Conservation (phyloP, 2,888 invertebrate genomes). For the Ichneumoninae sp. region DNA sequence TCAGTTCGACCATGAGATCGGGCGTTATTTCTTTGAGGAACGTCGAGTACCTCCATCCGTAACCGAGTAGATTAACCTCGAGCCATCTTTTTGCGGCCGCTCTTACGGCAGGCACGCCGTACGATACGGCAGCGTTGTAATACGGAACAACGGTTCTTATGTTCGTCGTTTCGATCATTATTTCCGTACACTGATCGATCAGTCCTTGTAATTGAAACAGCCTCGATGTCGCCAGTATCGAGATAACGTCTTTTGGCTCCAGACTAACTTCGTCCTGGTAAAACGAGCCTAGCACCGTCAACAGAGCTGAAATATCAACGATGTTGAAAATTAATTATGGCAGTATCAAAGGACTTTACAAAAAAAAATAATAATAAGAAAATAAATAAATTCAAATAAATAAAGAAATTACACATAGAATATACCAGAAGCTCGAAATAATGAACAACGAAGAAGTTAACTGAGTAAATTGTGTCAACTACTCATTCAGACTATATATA, state of each 20-base stretch:
- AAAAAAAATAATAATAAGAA: constrained; percentile 1
- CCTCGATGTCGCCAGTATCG: constrained; percentile 90
- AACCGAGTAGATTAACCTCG: constrained; percentile 88
- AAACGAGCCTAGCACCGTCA: constrained; percentile 90
- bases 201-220: constrained; percentile 90
- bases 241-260: constrained; percentile 88
- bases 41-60: constrained; percentile 86
- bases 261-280: constrained; percentile 91
- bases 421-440: no score
- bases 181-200: constrained; percentile 90
- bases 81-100: constrained; percentile 89
- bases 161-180: constrained; percentile 91
- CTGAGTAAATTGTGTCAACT: no score
- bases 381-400: background rate
- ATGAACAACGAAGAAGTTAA: no score
- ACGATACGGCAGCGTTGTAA: constrained; percentile 89
- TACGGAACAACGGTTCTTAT: constrained; percentile 89
- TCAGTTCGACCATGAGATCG: constrained; percentile 88
- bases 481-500: no score
- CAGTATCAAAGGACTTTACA: background rate
- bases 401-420: no score
- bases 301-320: constrained; percentile 86
- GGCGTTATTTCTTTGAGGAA: constrained; percentile 88
- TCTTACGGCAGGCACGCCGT: constrained; percentile 88
- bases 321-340: constrained; percentile 41